Percentiles rank a stretch among this genome's conserved stretches.
phyloP scores from a whole-genome alignment of 2,888 invertebrate genomes.

The Cyclophora punctaria region DNA sequence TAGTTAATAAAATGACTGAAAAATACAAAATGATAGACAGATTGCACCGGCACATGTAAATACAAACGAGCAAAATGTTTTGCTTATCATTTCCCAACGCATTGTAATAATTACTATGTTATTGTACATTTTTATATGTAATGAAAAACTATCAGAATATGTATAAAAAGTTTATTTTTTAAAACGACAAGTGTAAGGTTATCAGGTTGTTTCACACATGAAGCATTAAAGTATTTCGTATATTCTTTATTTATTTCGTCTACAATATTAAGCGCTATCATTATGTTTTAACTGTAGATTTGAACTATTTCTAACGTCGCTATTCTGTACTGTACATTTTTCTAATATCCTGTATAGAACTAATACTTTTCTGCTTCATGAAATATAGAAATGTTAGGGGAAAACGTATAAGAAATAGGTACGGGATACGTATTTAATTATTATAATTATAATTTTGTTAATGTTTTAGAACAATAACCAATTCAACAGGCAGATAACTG shows the following conservation, averaged over 20 bases:
- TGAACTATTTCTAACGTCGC: slow-evolving; percentile 62
- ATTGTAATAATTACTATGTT: slow-evolving; percentile 32
- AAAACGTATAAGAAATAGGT: slow-evolving; percentile 60
- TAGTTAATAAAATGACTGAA: slow-evolving; percentile 59
- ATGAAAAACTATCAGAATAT: slow-evolving; percentile 30
- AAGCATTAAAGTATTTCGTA: slow-evolving; percentile 68
- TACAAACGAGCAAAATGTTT: slow-evolving; percentile 41
- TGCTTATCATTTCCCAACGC: slow-evolving; percentile 59
- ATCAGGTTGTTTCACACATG: slow-evolving; percentile 52
- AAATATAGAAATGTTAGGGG: slow-evolving; percentile 61
- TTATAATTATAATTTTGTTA: slow-evolving; percentile 22
- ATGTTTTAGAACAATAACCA: slow-evolving; percentile 40
- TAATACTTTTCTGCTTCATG: slow-evolving; percentile 74
- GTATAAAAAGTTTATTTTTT: slow-evolving; percentile 41
- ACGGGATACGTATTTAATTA: slow-evolving; percentile 56
- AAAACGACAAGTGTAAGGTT: slow-evolving; percentile 52
- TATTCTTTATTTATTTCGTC: slow-evolving; percentile 8
- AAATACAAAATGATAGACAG: slow-evolving; percentile 28
- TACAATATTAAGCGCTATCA: slow-evolving; percentile 32
- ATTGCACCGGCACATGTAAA: slow-evolving; percentile 41
- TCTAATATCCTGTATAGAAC: slow-evolving; percentile 54
- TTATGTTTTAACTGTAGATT: slow-evolving; percentile 55
- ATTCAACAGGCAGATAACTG: slow-evolving; percentile 51
- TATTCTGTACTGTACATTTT: slow-evolving; percentile 50
- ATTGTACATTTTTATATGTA: slow-evolving; percentile 57